phyloP scores from a whole-genome alignment of 2,797 vertebrate genomes.

The Gouania willdenowi region DNA sequence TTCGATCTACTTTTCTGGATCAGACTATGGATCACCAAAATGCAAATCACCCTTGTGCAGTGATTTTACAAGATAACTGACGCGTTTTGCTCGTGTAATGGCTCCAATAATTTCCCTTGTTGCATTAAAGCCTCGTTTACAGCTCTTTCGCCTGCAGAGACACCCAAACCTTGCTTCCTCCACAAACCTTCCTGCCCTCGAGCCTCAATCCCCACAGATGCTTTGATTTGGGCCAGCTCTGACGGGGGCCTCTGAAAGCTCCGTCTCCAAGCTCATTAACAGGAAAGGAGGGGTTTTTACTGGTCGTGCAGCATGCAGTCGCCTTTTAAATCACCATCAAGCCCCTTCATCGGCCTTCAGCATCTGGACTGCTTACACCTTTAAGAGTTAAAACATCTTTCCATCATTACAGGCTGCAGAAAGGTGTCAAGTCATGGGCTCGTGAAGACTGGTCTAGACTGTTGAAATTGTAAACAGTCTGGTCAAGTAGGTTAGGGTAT shows the following conservation, averaged over 20 bases:
- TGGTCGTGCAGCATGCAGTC: constrained; percentile 53
- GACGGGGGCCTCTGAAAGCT: constrained; percentile 40
- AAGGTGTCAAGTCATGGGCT: constrained; percentile 12
- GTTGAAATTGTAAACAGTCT: no score
- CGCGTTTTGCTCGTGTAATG: constrained; percentile 24
- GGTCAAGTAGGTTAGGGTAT: no score
- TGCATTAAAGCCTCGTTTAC: constrained; percentile 22
- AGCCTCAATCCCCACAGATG: constrained; percentile 42
- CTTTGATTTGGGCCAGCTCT: constrained; percentile 60
- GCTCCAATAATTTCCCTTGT: constrained; percentile 19
- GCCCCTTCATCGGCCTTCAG: constrained; percentile 13
- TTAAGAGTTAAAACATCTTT: constrained; percentile 44
- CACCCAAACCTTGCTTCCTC: constrained; percentile 29
- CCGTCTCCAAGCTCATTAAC: constrained; percentile 64
- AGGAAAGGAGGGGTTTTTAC: constrained; percentile 56
- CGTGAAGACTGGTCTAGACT: background rate
- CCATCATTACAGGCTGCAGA: constrained; percentile 28
- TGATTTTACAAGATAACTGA: constrained; percentile 8
- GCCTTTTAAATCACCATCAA: constrained; percentile 49
- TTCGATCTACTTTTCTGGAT: constrained; percentile 21
- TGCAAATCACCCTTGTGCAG: constrained; percentile 19
- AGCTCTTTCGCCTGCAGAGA: constrained; percentile 48
- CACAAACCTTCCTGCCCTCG: constrained; percentile 30
- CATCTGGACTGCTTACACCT: constrained; percentile 16
- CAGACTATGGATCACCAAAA: constrained; percentile 9